A percentile compares a stretch with the other conserved stretches of the same genome.
Evolutionary conservation across 2,113 vertebrate genomes (phyloP).

Genomic region (Zeus faber): DNA sequence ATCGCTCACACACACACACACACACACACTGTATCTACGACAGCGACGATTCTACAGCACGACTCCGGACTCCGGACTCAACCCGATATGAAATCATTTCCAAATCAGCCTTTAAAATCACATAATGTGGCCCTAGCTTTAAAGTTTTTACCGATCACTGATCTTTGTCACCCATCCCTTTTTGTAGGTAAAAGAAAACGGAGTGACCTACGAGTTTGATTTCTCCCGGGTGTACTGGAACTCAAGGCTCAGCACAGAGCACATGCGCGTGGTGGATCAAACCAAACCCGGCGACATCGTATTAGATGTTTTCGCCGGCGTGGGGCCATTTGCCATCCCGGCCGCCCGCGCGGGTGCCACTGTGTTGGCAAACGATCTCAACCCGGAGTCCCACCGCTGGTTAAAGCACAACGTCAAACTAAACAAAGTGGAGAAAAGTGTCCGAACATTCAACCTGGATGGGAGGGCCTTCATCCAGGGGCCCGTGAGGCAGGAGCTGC

Average conservation of each 20-base stretch:
- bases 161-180: background rate
- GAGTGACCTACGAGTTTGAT: constrained; percentile 87
- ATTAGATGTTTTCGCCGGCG: constrained; percentile 90
- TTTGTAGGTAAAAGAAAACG: constrained; percentile 90
- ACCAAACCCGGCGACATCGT: constrained; percentile 80
- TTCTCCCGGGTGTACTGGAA: constrained; percentile 98
- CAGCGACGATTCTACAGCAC: too few relatives aligned
- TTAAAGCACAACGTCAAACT: constrained; percentile 89
- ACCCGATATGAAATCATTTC: too few relatives aligned
- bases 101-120: too few relatives aligned
- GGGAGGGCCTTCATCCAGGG: constrained; percentile 88
- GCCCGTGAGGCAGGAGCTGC: constrained; percentile 80
- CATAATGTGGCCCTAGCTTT: too few relatives aligned
- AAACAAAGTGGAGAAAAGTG: constrained; percentile 84
- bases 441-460: constrained; percentile 86
- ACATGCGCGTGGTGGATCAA: constrained; percentile 79
- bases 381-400: constrained; percentile 91
- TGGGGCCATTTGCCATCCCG: constrained; percentile 90
- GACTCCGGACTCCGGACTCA: too few relatives aligned
- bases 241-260: constrained; percentile 91
- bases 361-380: constrained; percentile 92
- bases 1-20: too few relatives aligned
- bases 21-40: too few relatives aligned
- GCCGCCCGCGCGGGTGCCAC: constrained; percentile 82
- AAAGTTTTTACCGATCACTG: too few relatives aligned